Conservation (phyloP, 1,140 invertebrate genomes). For the Papilio aristodemus region DNA sequence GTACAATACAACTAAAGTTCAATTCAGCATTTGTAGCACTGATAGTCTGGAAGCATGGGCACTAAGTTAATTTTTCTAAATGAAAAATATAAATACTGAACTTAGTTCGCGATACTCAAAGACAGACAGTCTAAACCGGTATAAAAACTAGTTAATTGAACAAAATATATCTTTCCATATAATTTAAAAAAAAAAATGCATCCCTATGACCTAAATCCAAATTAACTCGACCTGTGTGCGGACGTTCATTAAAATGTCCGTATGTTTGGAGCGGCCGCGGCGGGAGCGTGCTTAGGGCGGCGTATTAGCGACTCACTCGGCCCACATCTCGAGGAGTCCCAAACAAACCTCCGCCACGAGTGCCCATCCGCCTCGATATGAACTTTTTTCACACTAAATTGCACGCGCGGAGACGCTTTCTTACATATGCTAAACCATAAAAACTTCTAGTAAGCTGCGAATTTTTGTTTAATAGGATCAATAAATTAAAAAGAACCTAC, state of each 20-base stretch:
- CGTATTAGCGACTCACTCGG: constrained; percentile 27
- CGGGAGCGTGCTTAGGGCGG: constrained; percentile 7
- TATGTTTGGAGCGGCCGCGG: neutral
- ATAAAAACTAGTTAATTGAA: no score
- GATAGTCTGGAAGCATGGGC: no score
- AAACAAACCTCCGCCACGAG: constrained; percentile 1
- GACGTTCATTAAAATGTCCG: constrained; percentile 21
- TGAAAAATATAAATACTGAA: no score
- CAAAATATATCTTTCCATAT: neutral
- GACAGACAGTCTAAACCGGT: no score
- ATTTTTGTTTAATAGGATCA: no score
- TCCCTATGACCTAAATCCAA: neutral
- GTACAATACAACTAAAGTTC: no score
- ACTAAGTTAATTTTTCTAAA: no score
- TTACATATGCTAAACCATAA: neutral
- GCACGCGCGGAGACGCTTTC: neutral
- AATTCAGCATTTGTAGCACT: no score
- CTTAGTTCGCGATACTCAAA: no score
- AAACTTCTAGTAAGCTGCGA: no score
- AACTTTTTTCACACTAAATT: constrained; percentile 1
- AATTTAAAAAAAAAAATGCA: constrained; percentile 1
- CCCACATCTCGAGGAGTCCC: constrained; percentile 26
- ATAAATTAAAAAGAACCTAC: no score
- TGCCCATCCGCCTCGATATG: neutral
- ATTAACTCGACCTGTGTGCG: constrained; percentile 15